Evolutionary conservation across 2,113 vertebrate species (phyloP), one percentile per base, ranked within the genome.

Genomic region (Danio rerio): DNA sequence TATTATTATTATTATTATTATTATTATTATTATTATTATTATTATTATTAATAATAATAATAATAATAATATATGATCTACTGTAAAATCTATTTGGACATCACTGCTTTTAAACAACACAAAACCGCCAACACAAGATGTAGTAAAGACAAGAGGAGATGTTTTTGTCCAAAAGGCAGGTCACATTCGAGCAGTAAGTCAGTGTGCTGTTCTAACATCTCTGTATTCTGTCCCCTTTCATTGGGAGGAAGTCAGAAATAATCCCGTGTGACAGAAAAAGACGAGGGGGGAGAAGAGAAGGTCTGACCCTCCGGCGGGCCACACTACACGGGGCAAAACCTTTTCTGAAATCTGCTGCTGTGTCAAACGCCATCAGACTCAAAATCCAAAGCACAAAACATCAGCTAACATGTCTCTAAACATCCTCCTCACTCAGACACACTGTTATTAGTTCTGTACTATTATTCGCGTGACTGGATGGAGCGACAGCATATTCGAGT

Each of bases 231-330:
- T 82, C 91, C 68, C 73, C 77, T 86, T 42, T 68, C 82, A 89
- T 92, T 88, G 89, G 88, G 81, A 76, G 85, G 84, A 88, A 90
- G 87, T 88, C 87, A 77, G 89, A 89, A 88, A 85, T 91, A 91
- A 93, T 92, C 69, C 82, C 2, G 21, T 56, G 72, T 87, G 92
- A 93, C 89, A 77, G 86, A 73, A n/a, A 89, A 91, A 80, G 88
- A 88, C 88, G 43, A 68, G 87, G 79, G 70, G 70, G 78, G 65
- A 65, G 76, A 0, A 13, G 73, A 86, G 83, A 89, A 70, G 84
- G 85, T 72, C 77, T 73, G 84, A 45, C 84, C 92, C 85, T 87
- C 83, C 5, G 90, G 92, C 88, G 85, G 82, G 84, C 86, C 18
- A 78, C 59, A 78, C 75, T 63, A 58, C 58, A 9, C 69, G 42